These are phyloP conservation scores for Labeo calbasu DNA, from an alignment of 2,797 vertebrate species.

Conservation along the genomic window DNA sequence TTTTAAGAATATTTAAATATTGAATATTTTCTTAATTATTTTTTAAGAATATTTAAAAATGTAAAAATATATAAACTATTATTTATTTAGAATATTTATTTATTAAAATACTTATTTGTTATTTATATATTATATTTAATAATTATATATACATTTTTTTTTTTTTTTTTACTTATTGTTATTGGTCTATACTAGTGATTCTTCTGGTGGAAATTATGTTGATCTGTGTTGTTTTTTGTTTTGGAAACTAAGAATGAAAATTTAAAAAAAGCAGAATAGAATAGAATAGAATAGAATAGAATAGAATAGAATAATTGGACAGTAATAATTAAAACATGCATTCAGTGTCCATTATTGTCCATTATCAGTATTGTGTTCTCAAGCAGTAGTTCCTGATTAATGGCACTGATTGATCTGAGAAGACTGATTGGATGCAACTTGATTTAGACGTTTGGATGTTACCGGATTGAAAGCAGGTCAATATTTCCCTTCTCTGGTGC, in stretches of 20 bases:
- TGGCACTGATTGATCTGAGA: neutral
- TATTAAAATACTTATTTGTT: too few relatives aligned
- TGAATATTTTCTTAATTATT: too few relatives aligned
- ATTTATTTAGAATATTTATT: too few relatives aligned
- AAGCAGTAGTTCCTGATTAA: neutral
- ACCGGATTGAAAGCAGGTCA: constrained; percentile 1
- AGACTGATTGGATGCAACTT: neutral
- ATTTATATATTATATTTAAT: neutral
- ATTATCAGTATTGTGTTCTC: neutral
- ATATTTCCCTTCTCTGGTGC: neutral
- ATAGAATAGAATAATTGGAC: neutral
- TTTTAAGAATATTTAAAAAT: neutral
- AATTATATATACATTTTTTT: neutral
- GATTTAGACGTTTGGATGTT: neutral
- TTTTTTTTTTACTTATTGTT: neutral
- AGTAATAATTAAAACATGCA: neutral
- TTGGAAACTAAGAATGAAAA: neutral
- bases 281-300: neutral
- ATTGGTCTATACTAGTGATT: neutral
- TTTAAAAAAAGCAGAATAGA: neutral
- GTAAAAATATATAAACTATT: too few relatives aligned
- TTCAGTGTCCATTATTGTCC: neutral
- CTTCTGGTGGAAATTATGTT: neutral
- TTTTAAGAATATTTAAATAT: neutral
- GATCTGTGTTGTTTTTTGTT: neutral